Base-by-base conservation (phyloP, 2,888 invertebrate species). In the Epirrhoe tristata region DNA sequence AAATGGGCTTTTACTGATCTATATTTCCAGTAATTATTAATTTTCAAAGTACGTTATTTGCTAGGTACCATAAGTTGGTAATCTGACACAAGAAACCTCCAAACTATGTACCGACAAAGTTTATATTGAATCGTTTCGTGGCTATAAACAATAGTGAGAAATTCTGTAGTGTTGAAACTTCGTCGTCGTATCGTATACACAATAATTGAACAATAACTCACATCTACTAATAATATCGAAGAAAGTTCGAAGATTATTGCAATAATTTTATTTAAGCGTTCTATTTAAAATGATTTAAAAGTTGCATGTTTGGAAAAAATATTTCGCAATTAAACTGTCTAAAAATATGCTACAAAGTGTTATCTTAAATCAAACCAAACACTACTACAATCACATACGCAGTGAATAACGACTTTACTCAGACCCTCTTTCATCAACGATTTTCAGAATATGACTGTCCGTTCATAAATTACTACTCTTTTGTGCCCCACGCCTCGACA, bases 401-500 rank as follows among this genome's bases (percentile, higher is more conserved):
- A 16, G 16, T 58, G 36, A 69, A 48, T 6, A 12, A 16, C 39
- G 12, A 43, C 39, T 12, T 43, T 43, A 43, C 12, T 43, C 4
- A 12, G 39, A 12, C 39, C 39, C 39, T 43, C 12, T 43, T 43
- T 43, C 66, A 70, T 60, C 50, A 59, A 43, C 50, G 16, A 59
- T 60, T 59, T 83, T 85, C 63, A 61, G 71, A 69, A 74, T 73
- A 69, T 72, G 66, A 68, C 66, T 65, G 63, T 36, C 52, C 24
- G 31, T 69, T 66, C 63, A 69, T 69, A 67, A 69, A 67, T 61
- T 58, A 64, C 51, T 67, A 60, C 17, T 64, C 71, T 70, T 72
- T 87, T 87, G 85, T 87, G 84, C 85, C 76, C 55, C 63, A 58
- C 77, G 77, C 67, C 78, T 74, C 74, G 75, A 76, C 80, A 69